phyloP scores from a whole-genome alignment of 2,113 vertebrate genomes.

The Amazona vittata region DNA sequence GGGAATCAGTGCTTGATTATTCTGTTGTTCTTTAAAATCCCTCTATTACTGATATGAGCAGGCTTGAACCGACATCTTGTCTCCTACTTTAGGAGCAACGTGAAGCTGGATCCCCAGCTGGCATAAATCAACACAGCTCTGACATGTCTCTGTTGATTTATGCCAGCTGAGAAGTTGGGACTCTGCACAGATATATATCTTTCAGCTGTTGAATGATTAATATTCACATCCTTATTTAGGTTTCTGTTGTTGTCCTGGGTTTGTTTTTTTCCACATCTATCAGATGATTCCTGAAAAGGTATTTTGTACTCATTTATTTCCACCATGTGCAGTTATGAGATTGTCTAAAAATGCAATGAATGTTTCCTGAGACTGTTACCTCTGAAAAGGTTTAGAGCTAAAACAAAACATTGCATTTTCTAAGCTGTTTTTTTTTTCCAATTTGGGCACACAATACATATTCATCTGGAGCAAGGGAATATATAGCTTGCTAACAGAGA shows the following conservation, averaged over 20 bases:
- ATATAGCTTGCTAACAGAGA: neutral
- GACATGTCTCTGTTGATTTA: constrained; percentile 25
- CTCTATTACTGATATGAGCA: neutral
- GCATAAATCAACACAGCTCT: neutral
- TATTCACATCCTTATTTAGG: neutral
- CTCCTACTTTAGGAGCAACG: neutral
- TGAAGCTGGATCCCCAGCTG: neutral
- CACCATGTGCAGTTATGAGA: neutral
- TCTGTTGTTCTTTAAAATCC: neutral
- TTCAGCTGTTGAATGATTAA: constrained; percentile 12
- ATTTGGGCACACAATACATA: neutral
- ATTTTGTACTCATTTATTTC: constrained; percentile 26
- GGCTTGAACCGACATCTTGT: neutral
- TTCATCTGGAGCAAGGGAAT: neutral
- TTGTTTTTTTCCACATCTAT: neutral
- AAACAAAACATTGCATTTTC: neutral
- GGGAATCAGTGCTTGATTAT: neutral
- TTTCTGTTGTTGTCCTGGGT: neutral
- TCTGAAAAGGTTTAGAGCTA: neutral
- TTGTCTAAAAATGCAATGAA: neutral
- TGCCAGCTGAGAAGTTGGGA: neutral
- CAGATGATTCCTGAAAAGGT: neutral
- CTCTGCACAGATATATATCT: neutral
- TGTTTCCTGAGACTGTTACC: neutral
- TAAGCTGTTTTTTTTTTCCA: neutral